Conservation (phyloP, 35 echinoderm and acorn worm species). For the Holothuria glaberrima region DNA sequence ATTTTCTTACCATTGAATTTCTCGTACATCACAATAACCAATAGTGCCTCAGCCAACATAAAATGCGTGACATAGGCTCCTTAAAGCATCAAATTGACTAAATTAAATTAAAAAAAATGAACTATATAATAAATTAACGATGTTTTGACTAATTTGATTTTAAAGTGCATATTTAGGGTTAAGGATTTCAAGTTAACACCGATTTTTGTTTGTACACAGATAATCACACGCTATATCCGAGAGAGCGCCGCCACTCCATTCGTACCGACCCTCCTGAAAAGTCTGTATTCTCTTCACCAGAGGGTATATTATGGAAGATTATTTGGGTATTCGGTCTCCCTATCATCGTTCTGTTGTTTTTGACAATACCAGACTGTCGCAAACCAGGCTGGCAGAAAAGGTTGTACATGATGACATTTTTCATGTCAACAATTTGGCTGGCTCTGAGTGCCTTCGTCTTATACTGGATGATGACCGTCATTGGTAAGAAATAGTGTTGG, state of each 20-base stretch:
- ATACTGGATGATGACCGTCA: conserved; percentile 70
- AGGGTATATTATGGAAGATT: background rate
- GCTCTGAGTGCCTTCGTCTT: conserved; percentile 45
- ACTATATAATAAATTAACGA: no score
- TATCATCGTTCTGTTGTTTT: conserved; percentile 14
- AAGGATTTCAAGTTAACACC: no score
- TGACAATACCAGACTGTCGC: conserved; percentile 67
- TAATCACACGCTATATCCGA: background rate
- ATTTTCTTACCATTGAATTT: no score
- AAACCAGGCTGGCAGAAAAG: conserved; percentile 25
- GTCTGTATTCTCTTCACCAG: conserved; percentile 25
- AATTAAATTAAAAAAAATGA: no score
- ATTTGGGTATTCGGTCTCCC: conserved; percentile 58
- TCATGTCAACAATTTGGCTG: conserved; percentile 62
- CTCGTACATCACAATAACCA: no score
- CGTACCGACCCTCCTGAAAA: conserved; percentile 20
- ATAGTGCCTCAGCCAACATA: no score
- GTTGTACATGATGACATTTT: conserved; percentile 54
- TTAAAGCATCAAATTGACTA: no score
- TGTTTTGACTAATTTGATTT: no score
- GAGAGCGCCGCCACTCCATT: background rate
- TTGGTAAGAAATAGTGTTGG: conserved; percentile 20
- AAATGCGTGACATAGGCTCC: no score
- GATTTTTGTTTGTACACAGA: no score
- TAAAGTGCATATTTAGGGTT: no score